Base-by-base conservation (phyloP, 35 echinoderm and acorn worm genomes). In the Heliocidaris tuberculata region DNA sequence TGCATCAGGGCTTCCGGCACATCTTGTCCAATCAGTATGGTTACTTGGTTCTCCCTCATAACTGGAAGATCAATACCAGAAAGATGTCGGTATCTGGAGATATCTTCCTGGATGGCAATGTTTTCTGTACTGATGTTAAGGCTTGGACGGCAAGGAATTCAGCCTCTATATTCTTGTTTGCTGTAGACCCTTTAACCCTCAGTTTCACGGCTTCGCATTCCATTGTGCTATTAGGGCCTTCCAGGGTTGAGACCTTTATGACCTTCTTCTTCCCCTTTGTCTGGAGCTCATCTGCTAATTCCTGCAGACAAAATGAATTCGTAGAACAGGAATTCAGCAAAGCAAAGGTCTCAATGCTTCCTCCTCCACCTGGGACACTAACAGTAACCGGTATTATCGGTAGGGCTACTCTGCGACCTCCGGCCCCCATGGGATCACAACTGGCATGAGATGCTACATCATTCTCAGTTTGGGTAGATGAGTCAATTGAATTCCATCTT, bases 1-100 rank as follows among this genome's bases (percentile, higher is more conserved):
- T 96, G 97, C 54, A 95, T 94, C 32, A 96, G 94, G 2, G 95
- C 94, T 65, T 96, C 94, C 47, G 95, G 95, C 6, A 94, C 60
- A 95, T 97, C 95, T 94, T 96, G 94, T 48, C 95, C 97, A 90
- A 96, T 97, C 24, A 97, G 95, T 48, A 97, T 60, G 7, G 85
- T 85, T n/a, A 97, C 95, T 78, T 95, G 71, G 6, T 90, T 88
- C 4, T 48, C 31, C 85, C 92, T 50, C 15, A 92, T 94, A 9
- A 85, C 60, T 21, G 95, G 78, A 60, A 97, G 5, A 32, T 86
- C 90, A 93, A 96, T 31, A 86, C 86, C 95, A 30, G 71, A 2
- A 31, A 97, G 54, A 49, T 97, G 95, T 9, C 4, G 88, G 85
- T 94, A 96, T 50, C 85, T 85, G 13, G 96, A 29, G 17, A 97